Evolutionary conservation across 2,797 vertebrate species (phyloP), one percentile per base, ranked within the genome.

Genomic region (Premnoplex brunnescens): DNA sequence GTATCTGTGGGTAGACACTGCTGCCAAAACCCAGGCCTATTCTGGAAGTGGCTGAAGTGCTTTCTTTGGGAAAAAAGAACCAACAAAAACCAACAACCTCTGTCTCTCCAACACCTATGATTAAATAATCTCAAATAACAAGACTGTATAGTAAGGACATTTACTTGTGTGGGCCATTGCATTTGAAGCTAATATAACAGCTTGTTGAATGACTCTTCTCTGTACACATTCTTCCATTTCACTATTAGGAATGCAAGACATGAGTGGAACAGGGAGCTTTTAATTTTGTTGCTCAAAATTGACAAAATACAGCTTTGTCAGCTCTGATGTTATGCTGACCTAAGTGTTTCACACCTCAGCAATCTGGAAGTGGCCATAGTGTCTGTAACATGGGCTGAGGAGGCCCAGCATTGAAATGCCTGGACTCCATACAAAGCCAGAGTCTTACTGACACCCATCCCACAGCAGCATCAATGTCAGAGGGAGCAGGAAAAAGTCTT

Each of bases 11-110:
- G 73, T 90, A 95, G 93, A 89, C 0, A 1, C 39, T 81, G 74
- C 80, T 95, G 71, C 82, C 82, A 93, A 95, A 94, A 80, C 48
- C 54, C 71, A 85, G 58, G 14, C 37, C 32, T 16, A 21, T 76
- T 72, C 91, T 94, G 77, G 82, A 91, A 95, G n/a, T 79, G 54
- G 91, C 34, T 94, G 80, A 90, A 91, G 41, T 68, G 77, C 63
- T 97, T 96, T 88, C 81, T 93, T 78, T 52, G 52, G 51, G 15
- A 71, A 72, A 71, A 92, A 85, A 48, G n/a, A 59, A 3, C 4
- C 30, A 73, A 85, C 19, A 59, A 85, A 78, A 34, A 77, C 46
- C 63, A 75, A 21, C 64, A 17, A 34, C 51, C 28, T 76, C 62
- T 93, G 93, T 43, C 20, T 88, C 94, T 91, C 75, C 58, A 55